Percentiles rank a stretch among this genome's conserved stretches.
Conservation (phyloP, 2,797 vertebrate genomes). For the Hypotaenidia okinawae region DNA sequence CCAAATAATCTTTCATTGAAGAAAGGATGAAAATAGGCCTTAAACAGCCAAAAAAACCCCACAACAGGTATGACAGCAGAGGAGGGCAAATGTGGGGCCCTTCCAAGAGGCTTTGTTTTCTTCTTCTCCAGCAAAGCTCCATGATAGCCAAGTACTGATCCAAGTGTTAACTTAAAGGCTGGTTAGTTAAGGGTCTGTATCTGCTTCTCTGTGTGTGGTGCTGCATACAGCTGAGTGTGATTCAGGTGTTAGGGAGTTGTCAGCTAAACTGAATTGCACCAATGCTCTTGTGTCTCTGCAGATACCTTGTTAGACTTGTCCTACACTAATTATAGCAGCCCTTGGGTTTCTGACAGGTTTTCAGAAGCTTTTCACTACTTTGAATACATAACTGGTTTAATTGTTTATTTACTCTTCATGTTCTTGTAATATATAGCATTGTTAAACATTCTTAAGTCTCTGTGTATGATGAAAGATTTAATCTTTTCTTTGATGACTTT, state of each 20-base stretch:
- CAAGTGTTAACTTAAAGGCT: not conserved
- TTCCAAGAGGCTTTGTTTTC: not conserved
- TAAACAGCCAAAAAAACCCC: not conserved
- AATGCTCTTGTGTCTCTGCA: not conserved
- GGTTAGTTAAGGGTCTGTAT: not conserved
- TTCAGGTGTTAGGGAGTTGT: not conserved
- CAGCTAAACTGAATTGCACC: not conserved
- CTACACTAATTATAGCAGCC: not conserved
- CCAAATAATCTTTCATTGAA: not conserved
- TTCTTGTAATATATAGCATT: not conserved
- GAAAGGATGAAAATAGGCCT: not conserved
- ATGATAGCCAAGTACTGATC: not conserved
- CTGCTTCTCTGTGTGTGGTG: not conserved
- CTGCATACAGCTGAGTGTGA: not conserved
- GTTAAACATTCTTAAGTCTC: not conserved
- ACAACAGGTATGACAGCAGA: not conserved
- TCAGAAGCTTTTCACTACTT: not conserved
- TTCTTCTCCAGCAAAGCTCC: not conserved
- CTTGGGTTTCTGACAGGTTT: not conserved
- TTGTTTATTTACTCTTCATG: not conserved
- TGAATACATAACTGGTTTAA: not conserved
- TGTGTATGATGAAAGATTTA: not conserved
- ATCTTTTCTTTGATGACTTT: not conserved
- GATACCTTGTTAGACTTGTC: not conserved
- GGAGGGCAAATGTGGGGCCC: not conserved